Evolutionary conservation across 1,140 invertebrate genomes (phyloP).

Genomic region (Metopolophium dirhodum): DNA sequence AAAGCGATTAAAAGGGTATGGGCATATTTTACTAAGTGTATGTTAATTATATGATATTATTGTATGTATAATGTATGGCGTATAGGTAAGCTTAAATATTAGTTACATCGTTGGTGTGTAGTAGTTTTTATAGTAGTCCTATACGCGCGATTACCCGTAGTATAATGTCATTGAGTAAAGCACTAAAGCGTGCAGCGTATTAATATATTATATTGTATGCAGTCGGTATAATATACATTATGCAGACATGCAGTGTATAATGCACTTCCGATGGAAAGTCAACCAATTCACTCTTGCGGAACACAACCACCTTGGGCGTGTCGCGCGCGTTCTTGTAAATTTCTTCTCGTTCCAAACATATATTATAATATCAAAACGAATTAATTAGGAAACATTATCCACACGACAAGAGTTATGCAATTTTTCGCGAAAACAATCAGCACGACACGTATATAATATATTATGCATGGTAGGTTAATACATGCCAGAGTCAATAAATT

Average conservation of each 20-base stretch:
- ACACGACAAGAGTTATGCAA: background rate
- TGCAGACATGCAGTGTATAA: background rate
- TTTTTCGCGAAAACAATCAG: constrained; percentile 21
- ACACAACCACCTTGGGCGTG: constrained; percentile 37
- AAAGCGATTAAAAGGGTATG: background rate
- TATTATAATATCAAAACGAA: constrained; percentile 25
- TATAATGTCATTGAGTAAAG: background rate
- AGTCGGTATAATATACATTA: too few species aligned
- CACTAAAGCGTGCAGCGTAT: background rate
- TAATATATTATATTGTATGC: background rate
- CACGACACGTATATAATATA: background rate
- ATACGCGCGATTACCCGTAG: background rate
- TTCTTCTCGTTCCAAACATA: constrained; percentile 22
- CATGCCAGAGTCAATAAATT: background rate
- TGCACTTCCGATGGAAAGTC: constrained; percentile 42
- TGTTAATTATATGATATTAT: background rate
- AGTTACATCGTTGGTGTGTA: background rate
- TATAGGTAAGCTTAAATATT: background rate
- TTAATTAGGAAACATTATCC: constrained; percentile 36
- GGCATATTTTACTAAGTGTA: background rate
- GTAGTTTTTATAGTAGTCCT: background rate
- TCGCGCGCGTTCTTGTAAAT: constrained; percentile 26
- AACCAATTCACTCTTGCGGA: constrained; percentile 8
- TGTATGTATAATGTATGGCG: too few species aligned
- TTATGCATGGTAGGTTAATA: background rate